Base-by-base conservation (phyloP, 2,113 vertebrate genomes). In the Rhinichthys klamathensis region DNA sequence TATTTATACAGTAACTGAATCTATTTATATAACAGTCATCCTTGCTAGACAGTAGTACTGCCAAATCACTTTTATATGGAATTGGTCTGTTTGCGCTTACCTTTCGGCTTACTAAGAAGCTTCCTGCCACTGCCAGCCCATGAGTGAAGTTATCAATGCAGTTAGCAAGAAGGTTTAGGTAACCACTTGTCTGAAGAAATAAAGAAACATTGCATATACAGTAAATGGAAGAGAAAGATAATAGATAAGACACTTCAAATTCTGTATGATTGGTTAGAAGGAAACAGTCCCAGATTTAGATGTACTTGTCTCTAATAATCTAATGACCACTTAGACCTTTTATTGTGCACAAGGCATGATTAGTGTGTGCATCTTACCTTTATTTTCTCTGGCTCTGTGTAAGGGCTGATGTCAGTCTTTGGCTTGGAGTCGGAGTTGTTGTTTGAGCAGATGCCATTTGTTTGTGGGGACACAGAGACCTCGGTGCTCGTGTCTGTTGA, bases 101-200 rank as follows among this genome's bases (percentile, higher is more conserved):
- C 96, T 99, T 99, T 93, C 96, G 97, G 95, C 98, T 99, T 72
- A 99, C 97, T 38, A 98, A 92, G 92, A 99, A 99, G 90, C 98
- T 97, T 84, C 97, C 97, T 8, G 97, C 97, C 60, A 99, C 98
- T 6, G 98, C 98, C 87, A 99, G 93, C 56, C 98, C 98, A 0
- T 99, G 98, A 18, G 98, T 99, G 92, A 99, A 99, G 94, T 99
- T 99, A 92, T 99, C 98, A 49, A 99, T 97, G 89, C 97, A 97
- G 93, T 99, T 99, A 82, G 98, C 98, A 89, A 99, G 92, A 12
- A 99, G 94, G 91, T 99, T 99, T 90, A 99, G 94, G 92, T 99
- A 99, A 88, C 98, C 98, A 69, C 97, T 97, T 16, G 96, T 97
- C 98, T 99, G 93, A 44, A 56, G 0, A 89, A 25, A 91, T 54